A percentile compares a stretch with the other conserved stretches of the same genome.
phyloP scores from a whole-genome alignment of 2,797 vertebrate genomes.

The Cuniculus paca region DNA sequence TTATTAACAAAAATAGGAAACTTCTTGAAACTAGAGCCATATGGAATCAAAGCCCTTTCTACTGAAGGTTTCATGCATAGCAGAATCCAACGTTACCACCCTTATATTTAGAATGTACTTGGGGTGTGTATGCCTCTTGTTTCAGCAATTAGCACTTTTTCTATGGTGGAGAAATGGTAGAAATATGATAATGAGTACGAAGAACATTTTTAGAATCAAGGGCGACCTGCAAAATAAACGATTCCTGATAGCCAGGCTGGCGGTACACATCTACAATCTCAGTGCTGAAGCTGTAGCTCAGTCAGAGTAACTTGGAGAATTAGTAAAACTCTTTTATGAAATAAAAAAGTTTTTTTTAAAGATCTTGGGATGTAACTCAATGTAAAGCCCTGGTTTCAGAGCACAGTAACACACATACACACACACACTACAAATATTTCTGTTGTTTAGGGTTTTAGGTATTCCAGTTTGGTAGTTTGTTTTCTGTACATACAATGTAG shows the following conservation, averaged over 20 bases:
- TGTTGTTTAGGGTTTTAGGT: not conserved
- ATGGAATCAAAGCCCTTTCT: not conserved
- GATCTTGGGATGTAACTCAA: not conserved
- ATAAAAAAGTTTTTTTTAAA: not conserved
- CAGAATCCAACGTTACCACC: not conserved
- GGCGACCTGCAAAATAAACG: not conserved
- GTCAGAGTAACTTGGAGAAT: not conserved
- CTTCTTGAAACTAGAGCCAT: not conserved
- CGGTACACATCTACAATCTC: not conserved
- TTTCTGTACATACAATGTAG: not conserved
- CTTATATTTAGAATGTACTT: fast-evolving
- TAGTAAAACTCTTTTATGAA: not conserved
- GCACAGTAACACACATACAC: not conserved
- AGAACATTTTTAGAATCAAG: not conserved
- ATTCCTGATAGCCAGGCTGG: not conserved
- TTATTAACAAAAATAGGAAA: too few relatives aligned
- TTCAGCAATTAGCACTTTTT: not conserved
- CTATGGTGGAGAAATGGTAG: not conserved
- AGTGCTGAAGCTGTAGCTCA: not conserved
- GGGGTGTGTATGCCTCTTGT: not conserved
- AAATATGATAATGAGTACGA: not conserved
- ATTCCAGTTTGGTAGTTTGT: not conserved
- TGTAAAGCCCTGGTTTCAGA: not conserved
- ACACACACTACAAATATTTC: not conserved
- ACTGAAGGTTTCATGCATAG: fast-evolving